Evolutionary conservation across 2,797 vertebrate species (phyloP).

Genomic region (Vultur gryphus): DNA sequence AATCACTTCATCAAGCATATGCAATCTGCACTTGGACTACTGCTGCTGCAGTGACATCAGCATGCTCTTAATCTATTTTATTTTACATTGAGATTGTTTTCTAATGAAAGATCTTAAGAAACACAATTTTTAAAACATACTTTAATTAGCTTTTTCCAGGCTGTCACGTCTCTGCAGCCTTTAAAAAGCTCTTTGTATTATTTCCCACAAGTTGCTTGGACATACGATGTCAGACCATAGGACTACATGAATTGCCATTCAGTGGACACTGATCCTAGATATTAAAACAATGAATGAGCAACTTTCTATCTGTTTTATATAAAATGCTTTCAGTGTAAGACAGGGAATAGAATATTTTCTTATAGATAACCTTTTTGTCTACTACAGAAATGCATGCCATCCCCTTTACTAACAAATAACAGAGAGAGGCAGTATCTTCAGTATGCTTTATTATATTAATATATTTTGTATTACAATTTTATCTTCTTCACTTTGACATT

Average conservation of each 20-base stretch:
- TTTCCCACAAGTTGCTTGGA: not conserved
- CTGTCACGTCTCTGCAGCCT: not conserved
- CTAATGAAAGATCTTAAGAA: not conserved
- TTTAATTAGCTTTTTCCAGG: not conserved
- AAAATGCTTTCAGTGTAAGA: not conserved
- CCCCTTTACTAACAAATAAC: not conserved
- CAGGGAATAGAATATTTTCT: not conserved
- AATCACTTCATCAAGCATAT: not conserved
- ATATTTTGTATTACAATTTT: slow-evolving; percentile 25
- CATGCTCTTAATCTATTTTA: not conserved
- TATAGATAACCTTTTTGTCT: not conserved
- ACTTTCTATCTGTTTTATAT: not conserved
- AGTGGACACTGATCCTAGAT: not conserved
- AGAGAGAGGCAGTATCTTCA: not conserved
- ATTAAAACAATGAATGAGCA: not conserved
- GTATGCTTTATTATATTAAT: slow-evolving; percentile 7
- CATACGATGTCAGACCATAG: not conserved
- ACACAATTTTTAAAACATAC: not conserved
- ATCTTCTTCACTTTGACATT: slow-evolving; percentile 22
- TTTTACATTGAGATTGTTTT: not conserved
- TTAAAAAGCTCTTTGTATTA: not conserved
- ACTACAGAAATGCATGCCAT: not conserved
- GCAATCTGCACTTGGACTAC: not conserved
- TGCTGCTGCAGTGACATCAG: not conserved
- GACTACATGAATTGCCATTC: not conserved